Base-by-base conservation (phyloP, 2,113 vertebrate genomes). In the Cichladusa arquata region DNA sequence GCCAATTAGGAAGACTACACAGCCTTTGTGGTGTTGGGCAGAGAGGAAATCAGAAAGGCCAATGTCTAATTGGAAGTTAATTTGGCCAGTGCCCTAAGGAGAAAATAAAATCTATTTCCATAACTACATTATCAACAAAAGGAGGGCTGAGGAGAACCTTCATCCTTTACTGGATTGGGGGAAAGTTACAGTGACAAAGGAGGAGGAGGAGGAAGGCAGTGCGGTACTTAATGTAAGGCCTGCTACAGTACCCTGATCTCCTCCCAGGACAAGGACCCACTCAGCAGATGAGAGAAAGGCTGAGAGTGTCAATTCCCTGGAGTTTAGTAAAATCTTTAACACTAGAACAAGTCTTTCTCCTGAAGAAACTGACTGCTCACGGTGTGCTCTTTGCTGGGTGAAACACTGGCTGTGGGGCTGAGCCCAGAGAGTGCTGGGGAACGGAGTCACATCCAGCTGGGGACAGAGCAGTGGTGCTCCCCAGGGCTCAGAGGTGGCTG, bases 391-490 rank as follows among this genome's bases (percentile, higher is more conserved):
- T 42, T 31, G 23, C 47, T 48, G 38, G 16, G 25, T 60, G 23
- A 60, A 85, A 58, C 2, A 6, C 8, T 19, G 34, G 18, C 58
- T 53, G 45, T 77, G 62, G 22, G 20, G 36, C 26, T 2, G 2
- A 22, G 38, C 29, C 28, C 19, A 22, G 53, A 22, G 14, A 2
- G 24, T 6, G 34, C 2, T 48, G 12, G 34, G 60, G 36, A 26
- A 26, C 2, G 2, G 36, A 67, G 62, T 23, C 33, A 36, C 72
- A 15, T 15, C 36, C 45, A 51, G 26, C 33, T 51, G 44, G 3
- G 2, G 20, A 42, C 16, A 5, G 53, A 44, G 44, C 36, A 58
- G 34, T 0, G 2, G 2, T 34, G 34, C 11, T 48, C 25, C 82
- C 61, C 61, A 34, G 53, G 34, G 44, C 31, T 26, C 72, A 38